Base-by-base conservation (phyloP, 2,113 vertebrate species). In the Melanocharis versteri region DNA sequence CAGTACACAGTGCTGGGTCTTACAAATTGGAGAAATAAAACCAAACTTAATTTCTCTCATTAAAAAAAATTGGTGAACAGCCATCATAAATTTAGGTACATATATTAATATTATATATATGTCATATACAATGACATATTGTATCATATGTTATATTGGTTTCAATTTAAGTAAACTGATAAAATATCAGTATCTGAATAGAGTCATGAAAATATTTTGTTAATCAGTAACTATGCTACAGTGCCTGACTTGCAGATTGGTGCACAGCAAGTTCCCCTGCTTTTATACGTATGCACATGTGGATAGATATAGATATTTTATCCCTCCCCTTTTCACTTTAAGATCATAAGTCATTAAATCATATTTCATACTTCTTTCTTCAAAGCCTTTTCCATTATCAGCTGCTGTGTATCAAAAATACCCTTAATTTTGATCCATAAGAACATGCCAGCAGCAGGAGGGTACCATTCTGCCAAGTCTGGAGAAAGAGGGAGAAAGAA, bases 351-450 rank as follows among this genome's bases (percentile, higher is more conserved):
- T 33, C 48, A 70, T 92, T 83, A 76, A 82, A 69, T 56, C 30
- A 86, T 7, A 56, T 56, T 19, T 81, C 91, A 89, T 97, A 99
- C 99, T 98, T 99, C 98, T 91, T 99, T 99, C 93, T 99, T 97
- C 95, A 99, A 69, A 33, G 99, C 99, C 94, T 98, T 99, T 96
- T 99, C 97, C 98, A 97, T 98, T 78, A 99, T 99, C 91, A 99
- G 96, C 87, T 98, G 95, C 54, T 98, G 98, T 45, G 98, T 98
- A 75, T 99, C 99, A 44, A 97, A 51, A 93, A 99, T 81, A 77
- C 98, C 98, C 90, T 98, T 99, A 37, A 99, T 97, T 97, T 98
- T 99, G 94, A 99, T 97, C 99, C 99, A 99, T 39, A 99, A 95
- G 97, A 99, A 99, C 99, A 99, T 99, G 79, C 99, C 99, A 24